These are phyloP conservation scores for Rhopalosiphum nymphaeae DNA, from an alignment of 2,888 invertebrate species.

Conservation along the genomic window DNA sequence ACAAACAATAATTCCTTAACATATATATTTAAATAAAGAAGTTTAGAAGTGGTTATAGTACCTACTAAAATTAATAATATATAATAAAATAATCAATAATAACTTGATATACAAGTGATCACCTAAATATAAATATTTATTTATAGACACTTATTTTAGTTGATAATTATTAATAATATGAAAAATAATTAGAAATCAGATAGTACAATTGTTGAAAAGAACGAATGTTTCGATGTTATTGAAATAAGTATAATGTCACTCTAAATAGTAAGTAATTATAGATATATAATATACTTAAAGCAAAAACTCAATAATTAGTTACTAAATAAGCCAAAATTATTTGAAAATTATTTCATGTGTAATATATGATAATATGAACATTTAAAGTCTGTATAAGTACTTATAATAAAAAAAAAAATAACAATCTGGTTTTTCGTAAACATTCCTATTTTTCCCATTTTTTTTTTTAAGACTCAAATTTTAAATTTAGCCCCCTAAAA, in stretches of 20 bases:
- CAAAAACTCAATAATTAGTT: background rate
- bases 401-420: no score
- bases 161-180: background rate
- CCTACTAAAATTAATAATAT: background rate
- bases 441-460: background rate
- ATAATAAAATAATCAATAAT: background rate
- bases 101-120: background rate
- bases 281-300: background rate
- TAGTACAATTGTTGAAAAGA: background rate
- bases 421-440: no score
- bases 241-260: background rate
- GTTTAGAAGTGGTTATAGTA: background rate
- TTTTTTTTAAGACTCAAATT: background rate
- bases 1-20: background rate
- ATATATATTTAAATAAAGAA: background rate
- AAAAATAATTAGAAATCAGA: background rate
- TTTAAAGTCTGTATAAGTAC: background rate
- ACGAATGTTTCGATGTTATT: background rate
- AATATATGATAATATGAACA: background rate
- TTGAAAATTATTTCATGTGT: background rate
- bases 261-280: background rate
- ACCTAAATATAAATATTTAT: no score
- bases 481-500: background rate
- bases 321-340: background rate
- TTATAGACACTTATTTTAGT: no score